Evolutionary conservation across 2,113 vertebrate species (phyloP).

Genomic region (Nymphicus hollandicus): DNA sequence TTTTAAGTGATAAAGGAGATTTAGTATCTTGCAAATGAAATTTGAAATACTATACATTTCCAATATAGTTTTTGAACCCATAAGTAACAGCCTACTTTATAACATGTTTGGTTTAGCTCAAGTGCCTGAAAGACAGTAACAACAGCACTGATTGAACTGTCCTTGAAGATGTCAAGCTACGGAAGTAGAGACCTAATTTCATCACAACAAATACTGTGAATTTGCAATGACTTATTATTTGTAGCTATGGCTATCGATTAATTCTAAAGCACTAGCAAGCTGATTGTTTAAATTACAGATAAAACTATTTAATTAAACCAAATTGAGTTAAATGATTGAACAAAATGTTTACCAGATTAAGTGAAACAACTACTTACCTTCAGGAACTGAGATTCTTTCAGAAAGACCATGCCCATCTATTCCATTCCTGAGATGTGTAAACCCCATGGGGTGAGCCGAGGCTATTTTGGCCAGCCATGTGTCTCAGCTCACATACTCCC

Average conservation of each 20-base stretch:
- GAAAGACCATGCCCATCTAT: background rate
- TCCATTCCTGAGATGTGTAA: background rate
- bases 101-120: background rate
- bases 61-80: background rate
- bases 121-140: background rate
- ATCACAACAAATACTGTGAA: background rate
- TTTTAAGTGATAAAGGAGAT: background rate
- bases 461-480: background rate
- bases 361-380: constrained; percentile 38
- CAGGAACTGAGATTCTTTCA: background rate
- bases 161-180: accelerated
- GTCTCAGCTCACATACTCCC: background rate
- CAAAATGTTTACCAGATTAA: background rate
- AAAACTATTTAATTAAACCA: background rate
- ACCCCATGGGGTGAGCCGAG: accelerated
- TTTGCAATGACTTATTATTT: background rate
- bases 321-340: background rate
- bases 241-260: background rate
- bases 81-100: background rate
- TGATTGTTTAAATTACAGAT: background rate
- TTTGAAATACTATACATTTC: background rate
- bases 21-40: background rate
- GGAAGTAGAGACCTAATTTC: background rate
- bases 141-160: background rate
- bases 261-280: background rate